These are phyloP conservation scores for Metopia argyrocephala DNA, from an alignment of 2,888 invertebrate species.

Conservation along the genomic window DNA sequence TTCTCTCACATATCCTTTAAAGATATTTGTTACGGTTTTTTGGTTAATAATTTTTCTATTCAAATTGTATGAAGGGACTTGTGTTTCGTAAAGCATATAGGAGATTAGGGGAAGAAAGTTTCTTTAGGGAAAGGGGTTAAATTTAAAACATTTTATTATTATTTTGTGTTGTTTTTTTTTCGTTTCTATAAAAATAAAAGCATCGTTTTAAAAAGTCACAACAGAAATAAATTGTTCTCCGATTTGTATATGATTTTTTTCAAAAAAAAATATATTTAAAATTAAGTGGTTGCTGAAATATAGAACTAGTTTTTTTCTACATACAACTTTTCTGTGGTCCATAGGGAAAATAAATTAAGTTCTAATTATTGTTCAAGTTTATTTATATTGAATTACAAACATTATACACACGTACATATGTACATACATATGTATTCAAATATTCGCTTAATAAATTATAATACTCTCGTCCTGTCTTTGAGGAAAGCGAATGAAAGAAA, in stretches of 20 bases:
- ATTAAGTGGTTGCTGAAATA: slow-evolving; percentile 52
- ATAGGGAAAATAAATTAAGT: too few species aligned
- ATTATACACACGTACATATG: too few species aligned
- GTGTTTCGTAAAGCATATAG: too few species aligned
- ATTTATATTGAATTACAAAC: too few species aligned
- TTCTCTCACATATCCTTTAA: slow-evolving; percentile 72
- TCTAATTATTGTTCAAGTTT: too few species aligned
- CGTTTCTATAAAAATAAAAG: slow-evolving; percentile 19
- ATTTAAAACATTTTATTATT: background rate
- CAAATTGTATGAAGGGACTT: slow-evolving; percentile 65
- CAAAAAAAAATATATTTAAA: slow-evolving; percentile 22
- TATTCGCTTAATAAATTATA: too few species aligned
- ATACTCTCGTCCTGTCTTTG: too few species aligned
- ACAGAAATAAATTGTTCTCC: slow-evolving; percentile 51
- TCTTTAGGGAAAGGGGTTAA: slow-evolving; percentile 35
- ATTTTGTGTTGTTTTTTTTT: slow-evolving; percentile 1
- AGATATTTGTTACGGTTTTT: slow-evolving; percentile 77
- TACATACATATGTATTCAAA: too few species aligned
- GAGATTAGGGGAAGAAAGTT: slow-evolving; percentile 12
- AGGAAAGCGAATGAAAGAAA: too few species aligned
- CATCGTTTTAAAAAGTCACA: slow-evolving; percentile 44
- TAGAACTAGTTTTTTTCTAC: slow-evolving; percentile 41
- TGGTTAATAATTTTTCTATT: slow-evolving; percentile 77
- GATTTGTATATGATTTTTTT: slow-evolving; percentile 10
- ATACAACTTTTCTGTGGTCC: too few species aligned